phyloP scores from a whole-genome alignment of 1,140 invertebrate genomes.

The Cepaea nemoralis region DNA sequence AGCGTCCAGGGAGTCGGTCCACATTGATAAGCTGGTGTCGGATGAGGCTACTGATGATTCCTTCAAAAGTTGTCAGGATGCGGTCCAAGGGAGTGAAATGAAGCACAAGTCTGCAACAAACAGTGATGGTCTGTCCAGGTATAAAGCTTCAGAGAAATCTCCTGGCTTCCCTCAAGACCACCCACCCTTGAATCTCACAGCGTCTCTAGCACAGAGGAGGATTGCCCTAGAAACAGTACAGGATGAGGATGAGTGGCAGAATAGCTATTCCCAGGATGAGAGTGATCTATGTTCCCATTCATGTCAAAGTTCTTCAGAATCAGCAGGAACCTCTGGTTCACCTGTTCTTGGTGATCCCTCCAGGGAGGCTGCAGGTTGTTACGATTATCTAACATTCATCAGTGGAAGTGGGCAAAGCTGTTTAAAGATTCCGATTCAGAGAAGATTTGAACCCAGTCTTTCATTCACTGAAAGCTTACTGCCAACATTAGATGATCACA shows the following conservation, averaged over 20 bases:
- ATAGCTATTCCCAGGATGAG: conserved; percentile 6
- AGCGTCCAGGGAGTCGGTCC: conserved; percentile 9
- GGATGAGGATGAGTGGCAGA: conserved; percentile 20
- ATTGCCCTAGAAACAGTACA: background rate
- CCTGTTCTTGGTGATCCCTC: background rate
- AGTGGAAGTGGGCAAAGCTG: background rate
- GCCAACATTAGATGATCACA: background rate
- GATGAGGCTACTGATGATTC: background rate
- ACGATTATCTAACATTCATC: too few species aligned
- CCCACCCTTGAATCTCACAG: background rate
- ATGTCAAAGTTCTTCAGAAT: background rate
- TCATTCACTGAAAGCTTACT: background rate
- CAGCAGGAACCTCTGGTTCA: background rate
- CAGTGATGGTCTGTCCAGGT: background rate
- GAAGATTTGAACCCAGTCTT: background rate
- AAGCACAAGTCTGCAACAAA: background rate
- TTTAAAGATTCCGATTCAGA: background rate
- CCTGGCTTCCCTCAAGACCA: background rate
- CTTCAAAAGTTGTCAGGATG: background rate
- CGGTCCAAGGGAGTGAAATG: background rate
- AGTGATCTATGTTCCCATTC: conserved; percentile 19
- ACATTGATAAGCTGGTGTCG: background rate
- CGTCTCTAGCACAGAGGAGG: conserved; percentile 11
- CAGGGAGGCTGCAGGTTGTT: too few species aligned
- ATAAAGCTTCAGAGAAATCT: background rate